Evolutionary conservation across 2,113 vertebrate species (phyloP).

Genomic region (Laticauda laticaudata): DNA sequence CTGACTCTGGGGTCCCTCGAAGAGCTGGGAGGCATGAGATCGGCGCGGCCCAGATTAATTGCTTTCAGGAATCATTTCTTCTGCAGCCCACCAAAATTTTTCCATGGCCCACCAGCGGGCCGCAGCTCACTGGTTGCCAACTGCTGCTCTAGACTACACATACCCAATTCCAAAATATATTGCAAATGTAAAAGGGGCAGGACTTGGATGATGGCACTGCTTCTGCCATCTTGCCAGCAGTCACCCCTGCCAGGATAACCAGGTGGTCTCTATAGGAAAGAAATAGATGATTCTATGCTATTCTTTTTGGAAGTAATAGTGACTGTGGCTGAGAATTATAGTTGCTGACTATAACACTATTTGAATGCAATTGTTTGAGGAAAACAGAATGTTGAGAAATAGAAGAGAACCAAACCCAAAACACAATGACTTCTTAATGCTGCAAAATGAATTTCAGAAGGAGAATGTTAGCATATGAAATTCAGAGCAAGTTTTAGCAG

Average conservation of each 20-base stretch:
- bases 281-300: not conserved
- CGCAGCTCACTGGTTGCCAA: too few species aligned
- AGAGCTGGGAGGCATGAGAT: too few species aligned
- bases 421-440: not conserved
- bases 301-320: not conserved
- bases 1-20: too few species aligned
- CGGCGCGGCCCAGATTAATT: too few species aligned
- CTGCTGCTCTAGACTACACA: too few species aligned
- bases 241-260: not conserved
- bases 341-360: not conserved
- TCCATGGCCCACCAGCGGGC: too few species aligned
- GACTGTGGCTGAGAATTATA: not conserved
- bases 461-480: not conserved
- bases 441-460: not conserved
- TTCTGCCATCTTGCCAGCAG: not conserved
- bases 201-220: not conserved
- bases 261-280: not conserved
- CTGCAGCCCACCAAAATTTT: too few species aligned
- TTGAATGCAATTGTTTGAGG: not conserved
- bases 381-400: not conserved
- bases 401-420: not conserved
- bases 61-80: too few species aligned
- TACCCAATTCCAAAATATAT: too few species aligned
- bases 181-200: too few species aligned
- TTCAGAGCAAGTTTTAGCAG: not conserved